phyloP scores from a whole-genome alignment of 2,888 invertebrate species.

The Bugula neritina region DNA sequence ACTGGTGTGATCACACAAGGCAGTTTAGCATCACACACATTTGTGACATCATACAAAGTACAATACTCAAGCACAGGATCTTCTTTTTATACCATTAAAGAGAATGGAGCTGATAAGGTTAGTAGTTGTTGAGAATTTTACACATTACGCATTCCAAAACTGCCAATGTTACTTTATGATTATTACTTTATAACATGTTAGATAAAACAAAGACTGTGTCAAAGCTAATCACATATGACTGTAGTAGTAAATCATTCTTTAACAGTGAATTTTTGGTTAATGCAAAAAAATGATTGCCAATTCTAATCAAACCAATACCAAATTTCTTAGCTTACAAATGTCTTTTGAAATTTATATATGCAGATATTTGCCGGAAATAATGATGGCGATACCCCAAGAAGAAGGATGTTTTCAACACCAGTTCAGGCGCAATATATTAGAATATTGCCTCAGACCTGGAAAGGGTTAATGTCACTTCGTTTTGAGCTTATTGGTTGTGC shows the following conservation, averaged over 20 bases:
- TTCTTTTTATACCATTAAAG: slow-evolving; percentile 60
- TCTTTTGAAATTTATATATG: no score
- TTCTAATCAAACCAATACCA: no score
- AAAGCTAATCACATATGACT: no score
- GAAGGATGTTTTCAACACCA: slow-evolving; percentile 66
- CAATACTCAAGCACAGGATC: slow-evolving; percentile 67
- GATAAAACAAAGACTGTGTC: no score
- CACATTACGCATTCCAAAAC: no score
- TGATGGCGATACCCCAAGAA: slow-evolving; percentile 59
- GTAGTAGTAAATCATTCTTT: no score
- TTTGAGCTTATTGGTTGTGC: slow-evolving; percentile 71
- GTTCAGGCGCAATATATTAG: slow-evolving; percentile 70
- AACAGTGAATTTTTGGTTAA: no score
- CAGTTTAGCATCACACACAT: slow-evolving; percentile 64
- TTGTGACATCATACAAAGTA: slow-evolving; percentile 70
- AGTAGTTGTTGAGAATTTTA: no score
- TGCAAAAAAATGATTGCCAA: no score
- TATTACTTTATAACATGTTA: no score
- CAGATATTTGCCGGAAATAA: slow-evolving; percentile 69
- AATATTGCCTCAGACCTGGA: slow-evolving; percentile 71
- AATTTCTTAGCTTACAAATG: no score
- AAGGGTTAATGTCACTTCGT: slow-evolving; percentile 66
- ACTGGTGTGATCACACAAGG: slow-evolving; percentile 75
- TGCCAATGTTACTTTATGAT: no score
- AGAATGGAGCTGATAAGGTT: slow-evolving; percentile 57